Percentiles rank a stretch among this genome's conserved stretches.
Evolutionary conservation across 1,140 invertebrate genomes (phyloP).

Genomic region (Choristoneura fumiferana): DNA sequence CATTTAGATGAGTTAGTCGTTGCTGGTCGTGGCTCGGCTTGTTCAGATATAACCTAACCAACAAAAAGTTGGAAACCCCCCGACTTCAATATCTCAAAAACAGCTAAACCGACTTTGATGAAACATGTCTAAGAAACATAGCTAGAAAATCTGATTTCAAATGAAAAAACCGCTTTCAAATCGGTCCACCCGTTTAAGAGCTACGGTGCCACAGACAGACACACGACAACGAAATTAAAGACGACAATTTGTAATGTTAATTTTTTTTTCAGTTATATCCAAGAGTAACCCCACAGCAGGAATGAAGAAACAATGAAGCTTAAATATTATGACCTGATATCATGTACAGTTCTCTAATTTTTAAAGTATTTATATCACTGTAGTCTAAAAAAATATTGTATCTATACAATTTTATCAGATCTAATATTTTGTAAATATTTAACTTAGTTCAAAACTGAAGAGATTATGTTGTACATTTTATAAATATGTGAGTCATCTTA

Average conservation of each 20-base stretch:
- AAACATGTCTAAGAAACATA: no score
- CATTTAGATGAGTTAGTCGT: no score
- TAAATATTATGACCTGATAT: constrained; percentile 49
- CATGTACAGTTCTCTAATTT: constrained; percentile 72
- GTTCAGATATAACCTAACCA: no score
- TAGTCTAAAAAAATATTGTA: constrained; percentile 63
- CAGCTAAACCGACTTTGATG: no score
- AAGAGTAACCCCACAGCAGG: constrained; percentile 68
- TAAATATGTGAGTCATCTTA: constrained; percentile 73
- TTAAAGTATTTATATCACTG: constrained; percentile 76
- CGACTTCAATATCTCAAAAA: no score
- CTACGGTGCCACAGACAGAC: no score
- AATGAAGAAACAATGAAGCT: constrained; percentile 45
- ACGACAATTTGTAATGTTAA: not conserved
- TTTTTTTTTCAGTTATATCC: constrained; percentile 68
- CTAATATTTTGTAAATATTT: constrained; percentile 78
- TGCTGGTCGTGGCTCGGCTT: no score
- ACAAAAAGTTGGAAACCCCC: no score
- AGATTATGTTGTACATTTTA: constrained; percentile 78
- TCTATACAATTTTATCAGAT: constrained; percentile 75
- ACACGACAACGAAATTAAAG: no score
- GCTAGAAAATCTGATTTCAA: no score
- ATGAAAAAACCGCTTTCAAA: no score
- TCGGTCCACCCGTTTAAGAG: no score
- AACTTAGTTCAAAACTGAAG: constrained; percentile 72